Base-by-base conservation (phyloP, 2,888 invertebrate genomes). In the Thecophora atra region DNA sequence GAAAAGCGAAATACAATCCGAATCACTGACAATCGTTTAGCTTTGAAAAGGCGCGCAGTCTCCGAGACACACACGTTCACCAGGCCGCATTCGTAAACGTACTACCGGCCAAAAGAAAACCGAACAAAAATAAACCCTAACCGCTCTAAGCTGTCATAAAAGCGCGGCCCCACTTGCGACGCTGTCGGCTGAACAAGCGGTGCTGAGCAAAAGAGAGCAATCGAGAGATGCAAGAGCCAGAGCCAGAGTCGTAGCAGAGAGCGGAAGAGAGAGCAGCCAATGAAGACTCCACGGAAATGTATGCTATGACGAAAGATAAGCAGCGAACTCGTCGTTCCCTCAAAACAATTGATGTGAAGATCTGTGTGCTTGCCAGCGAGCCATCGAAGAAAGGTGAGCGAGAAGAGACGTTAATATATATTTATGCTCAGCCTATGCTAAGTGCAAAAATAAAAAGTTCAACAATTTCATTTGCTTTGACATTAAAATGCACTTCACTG, bases 401-500 rank as follows among this genome's bases (percentile, higher is more conserved):
- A 26, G 28, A 28, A 62, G 30, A 11, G 5, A 24, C 58, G 69
- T 64, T 65, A 63, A 62, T 68, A 64, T 65, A 76, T 68, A 69
- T 58, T 21, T 24, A 19, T 42, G 51, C 19, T 72, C 65, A 72
- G 65, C 62, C n/a, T n/a, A n/a, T n/a, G n/a, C n/a, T n/a, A 70
- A 60, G 58, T 17, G n/a, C 11, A 52, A 15, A 21, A 54, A 58
- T 4, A 58, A 21, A 19, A 58, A 58, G 58, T 58, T 24, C 58
- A 71, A 73, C 72, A 76, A 76, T 76, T 76, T 77, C 73, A 78
- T 78, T 78, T 78, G 76, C 77, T 76, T 78, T 76, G 77, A 77
- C 78, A 79, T 75, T 77, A 77, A 77, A 78, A 78, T 77, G 76
- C 78, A 78, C 77, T 78, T 76, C 74, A 75, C 74, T 75, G 42